Percentiles rank a stretch among this genome's conserved stretches.
Conservation (phyloP, 2,888 invertebrate genomes). For the Macrophya annulata region DNA sequence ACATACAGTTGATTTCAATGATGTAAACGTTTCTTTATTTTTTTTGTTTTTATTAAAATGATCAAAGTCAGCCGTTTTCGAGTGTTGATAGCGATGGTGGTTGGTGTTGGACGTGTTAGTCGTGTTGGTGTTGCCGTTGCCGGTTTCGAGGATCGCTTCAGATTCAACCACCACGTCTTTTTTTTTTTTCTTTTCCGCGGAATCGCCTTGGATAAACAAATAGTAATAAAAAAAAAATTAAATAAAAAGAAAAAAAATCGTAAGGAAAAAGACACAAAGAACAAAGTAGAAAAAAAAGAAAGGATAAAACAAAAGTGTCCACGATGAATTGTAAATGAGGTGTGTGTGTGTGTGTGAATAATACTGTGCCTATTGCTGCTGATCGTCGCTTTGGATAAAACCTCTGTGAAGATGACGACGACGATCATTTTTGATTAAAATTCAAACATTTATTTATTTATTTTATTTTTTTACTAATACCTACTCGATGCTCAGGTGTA, state of each 20-base stretch:
- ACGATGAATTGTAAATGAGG: conserved; percentile 38
- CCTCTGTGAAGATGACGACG: background rate
- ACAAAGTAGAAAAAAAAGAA: background rate
- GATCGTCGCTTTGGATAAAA: background rate
- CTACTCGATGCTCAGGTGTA: background rate
- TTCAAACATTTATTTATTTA: background rate
- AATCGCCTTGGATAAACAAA: background rate
- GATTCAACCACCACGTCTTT: background rate
- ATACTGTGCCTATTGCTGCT: background rate
- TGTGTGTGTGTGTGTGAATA: background rate
- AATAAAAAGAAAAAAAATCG: background rate
- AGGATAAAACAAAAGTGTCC: background rate
- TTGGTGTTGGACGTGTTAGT: too few species aligned
- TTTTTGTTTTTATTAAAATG: conserved; percentile 36
- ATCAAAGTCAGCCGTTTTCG: conserved; percentile 38
- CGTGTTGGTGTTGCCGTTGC: background rate
- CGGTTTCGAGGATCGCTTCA: conserved; percentile 13
- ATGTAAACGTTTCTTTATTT: conserved; percentile 31
- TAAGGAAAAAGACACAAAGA: background rate
- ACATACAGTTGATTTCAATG: background rate
- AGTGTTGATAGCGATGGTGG: background rate
- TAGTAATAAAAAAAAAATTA: too few species aligned
- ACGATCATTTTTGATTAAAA: background rate
- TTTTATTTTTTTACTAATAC: background rate
- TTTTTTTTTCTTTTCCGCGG: background rate